These are phyloP conservation scores for Macrosoma leucophasiata DNA, from an alignment of 2,888 invertebrate genomes.

Conservation along the genomic window DNA sequence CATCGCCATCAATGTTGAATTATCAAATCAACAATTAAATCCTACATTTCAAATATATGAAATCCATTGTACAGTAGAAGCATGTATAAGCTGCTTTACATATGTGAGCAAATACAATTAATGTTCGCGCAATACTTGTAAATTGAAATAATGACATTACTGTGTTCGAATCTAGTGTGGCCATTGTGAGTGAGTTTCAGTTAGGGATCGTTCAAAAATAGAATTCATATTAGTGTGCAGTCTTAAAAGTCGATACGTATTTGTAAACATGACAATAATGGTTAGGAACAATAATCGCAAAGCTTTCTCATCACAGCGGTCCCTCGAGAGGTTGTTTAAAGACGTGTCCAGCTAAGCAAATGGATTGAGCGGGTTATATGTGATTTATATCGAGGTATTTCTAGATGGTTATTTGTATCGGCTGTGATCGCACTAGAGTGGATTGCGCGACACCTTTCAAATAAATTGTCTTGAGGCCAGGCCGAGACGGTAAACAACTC, in stretches of 20 bases:
- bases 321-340: conserved; percentile 38
- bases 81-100: too few species aligned
- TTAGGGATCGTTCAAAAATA: too few species aligned
- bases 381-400: conserved; percentile 60
- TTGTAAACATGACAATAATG: conserved; percentile 19
- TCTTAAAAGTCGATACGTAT: conserved; percentile 14
- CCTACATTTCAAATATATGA: too few species aligned
- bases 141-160: too few species aligned
- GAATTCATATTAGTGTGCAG: too few species aligned
- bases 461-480: conserved; percentile 71
- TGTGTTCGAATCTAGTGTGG: too few species aligned
- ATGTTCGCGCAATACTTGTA: too few species aligned
- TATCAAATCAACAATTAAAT: too few species aligned
- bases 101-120: too few species aligned
- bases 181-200: too few species aligned
- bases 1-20: too few species aligned
- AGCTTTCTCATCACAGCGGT: conserved; percentile 43
- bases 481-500: conserved; percentile 64
- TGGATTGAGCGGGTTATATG: conserved; percentile 51
- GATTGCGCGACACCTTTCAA: conserved; percentile 74
- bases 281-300: conserved; percentile 8
- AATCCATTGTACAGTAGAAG: too few species aligned
- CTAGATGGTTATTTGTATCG: conserved; percentile 49
- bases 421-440: conserved; percentile 52
- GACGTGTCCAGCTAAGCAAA: conserved; percentile 49